Base-by-base conservation (phyloP, 2,888 invertebrate genomes). In the Prenolepis imparis region DNA sequence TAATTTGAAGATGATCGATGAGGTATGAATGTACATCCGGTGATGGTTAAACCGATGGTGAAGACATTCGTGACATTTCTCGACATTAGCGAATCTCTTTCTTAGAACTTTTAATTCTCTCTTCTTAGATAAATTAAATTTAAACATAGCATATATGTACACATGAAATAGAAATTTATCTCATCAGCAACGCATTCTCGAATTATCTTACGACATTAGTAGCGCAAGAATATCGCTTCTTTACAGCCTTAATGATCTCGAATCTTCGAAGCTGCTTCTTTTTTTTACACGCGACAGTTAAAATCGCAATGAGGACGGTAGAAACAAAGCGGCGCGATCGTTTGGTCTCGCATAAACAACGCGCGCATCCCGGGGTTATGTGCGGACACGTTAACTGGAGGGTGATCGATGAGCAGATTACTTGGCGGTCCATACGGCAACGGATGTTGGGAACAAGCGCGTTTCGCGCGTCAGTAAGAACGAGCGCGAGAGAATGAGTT, bases 401-500 rank as follows among this genome's bases (percentile, higher is more conserved):
- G 75, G 78, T 88, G 88, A 89, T 88, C 85, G 89, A 89, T 89
- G 84, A 84, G 85, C 83, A 78, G 85, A 88, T 86, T 89, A 83
- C 82, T 85, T 57, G 59, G 81, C 81, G 84, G 82, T 84, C 83
- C 87, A 82, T 78, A 68, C 78, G 78, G 70, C 78, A 78, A 78
- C 80, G 81, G 77, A 85, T 82, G 85, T 87, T 80, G 80, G 75
- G 77, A 86, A 85, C 86, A 67, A 83, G 72, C 75, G 83, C 84
- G 83, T 77, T 63, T 59, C 77, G 48, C 32, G 59, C 55, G 64
- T 59, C 78, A 52, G 61, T 15, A 77, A 61, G 64, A 28, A 28
- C 24, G 57, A 74, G 44, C 55, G 74, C 55, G 32, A 11, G 32
- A 24, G 59, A 12, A 24, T 15, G 28, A 55, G 63, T n/a, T 28